phyloP scores from a whole-genome alignment of 2,113 vertebrate species.

The Sylvietta virens region DNA sequence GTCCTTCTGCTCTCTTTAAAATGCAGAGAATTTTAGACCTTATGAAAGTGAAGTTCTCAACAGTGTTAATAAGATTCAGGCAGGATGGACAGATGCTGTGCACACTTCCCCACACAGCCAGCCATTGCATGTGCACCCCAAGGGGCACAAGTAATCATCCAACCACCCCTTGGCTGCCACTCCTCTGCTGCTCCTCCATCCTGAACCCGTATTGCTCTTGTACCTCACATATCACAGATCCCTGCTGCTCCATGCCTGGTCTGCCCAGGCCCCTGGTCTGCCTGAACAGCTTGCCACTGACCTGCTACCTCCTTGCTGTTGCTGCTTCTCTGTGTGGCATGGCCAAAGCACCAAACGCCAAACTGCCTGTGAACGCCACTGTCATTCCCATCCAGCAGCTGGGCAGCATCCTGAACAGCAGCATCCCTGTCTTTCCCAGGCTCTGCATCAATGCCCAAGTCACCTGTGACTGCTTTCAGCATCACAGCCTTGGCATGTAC shows the following conservation, averaged over 20 bases:
- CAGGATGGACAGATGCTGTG: background rate
- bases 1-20: slow-evolving; percentile 57
- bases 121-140: background rate
- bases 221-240: background rate
- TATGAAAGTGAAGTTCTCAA: slow-evolving; percentile 23
- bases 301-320: background rate
- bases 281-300: background rate
- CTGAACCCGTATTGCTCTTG: background rate
- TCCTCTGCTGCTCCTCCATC: background rate
- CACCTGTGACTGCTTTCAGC: background rate
- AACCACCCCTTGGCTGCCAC: background rate
- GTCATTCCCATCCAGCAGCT: background rate
- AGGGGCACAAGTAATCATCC: background rate
- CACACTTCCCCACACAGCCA: background rate
- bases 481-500: background rate
- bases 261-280: background rate
- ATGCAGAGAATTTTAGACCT: slow-evolving; percentile 22
- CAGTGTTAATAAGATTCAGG: background rate
- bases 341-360: background rate
- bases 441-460: background rate
- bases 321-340: background rate
- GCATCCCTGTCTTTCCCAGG: background rate
- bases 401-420: background rate
- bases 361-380: background rate
- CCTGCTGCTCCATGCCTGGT: background rate